Evolutionary conservation across 64 coral and sea anemone genomes (phyloP).

Genomic region (Platygyra sinensis): DNA sequence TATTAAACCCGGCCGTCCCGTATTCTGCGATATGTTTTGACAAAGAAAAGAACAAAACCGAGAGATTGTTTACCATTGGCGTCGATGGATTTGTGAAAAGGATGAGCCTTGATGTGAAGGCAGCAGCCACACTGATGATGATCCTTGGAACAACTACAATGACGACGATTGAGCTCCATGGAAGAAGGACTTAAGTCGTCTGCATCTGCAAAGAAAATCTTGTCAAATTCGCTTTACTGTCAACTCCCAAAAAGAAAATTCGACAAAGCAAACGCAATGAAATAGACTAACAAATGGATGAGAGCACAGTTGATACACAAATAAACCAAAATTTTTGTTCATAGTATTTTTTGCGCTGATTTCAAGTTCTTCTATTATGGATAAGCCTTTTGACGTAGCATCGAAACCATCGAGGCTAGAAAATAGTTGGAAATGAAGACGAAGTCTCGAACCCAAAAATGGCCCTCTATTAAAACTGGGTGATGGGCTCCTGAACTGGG

Average conservation of each 20-base stretch:
- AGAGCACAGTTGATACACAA: too few relatives aligned
- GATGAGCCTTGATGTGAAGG: not conserved
- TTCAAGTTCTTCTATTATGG: too few relatives aligned
- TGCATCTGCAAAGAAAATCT: not conserved
- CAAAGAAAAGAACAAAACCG: not conserved
- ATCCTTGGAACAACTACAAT: not conserved
- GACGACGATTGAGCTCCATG: not conserved
- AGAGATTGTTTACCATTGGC: not conserved
- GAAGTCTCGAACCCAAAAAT: too few relatives aligned
- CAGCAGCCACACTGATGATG: constrained; percentile 36
- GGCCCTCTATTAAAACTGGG: too few relatives aligned
- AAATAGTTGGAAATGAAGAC: too few relatives aligned
- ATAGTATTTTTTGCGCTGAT: too few relatives aligned
- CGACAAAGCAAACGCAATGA: not conserved
- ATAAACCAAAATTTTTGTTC: too few relatives aligned
- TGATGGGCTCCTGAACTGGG: too few relatives aligned
- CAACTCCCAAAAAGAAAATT: not conserved
- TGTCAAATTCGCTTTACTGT: not conserved
- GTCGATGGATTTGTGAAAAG: not conserved
- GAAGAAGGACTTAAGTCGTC: not conserved
- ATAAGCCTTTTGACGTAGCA: too few relatives aligned
- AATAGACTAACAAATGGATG: not conserved
- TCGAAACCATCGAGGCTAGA: too few relatives aligned
- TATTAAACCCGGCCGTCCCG: not conserved
- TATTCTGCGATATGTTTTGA: not conserved